Evolutionary conservation across 2,797 vertebrate genomes (phyloP).

Genomic region (Artibeus jamaicensis): DNA sequence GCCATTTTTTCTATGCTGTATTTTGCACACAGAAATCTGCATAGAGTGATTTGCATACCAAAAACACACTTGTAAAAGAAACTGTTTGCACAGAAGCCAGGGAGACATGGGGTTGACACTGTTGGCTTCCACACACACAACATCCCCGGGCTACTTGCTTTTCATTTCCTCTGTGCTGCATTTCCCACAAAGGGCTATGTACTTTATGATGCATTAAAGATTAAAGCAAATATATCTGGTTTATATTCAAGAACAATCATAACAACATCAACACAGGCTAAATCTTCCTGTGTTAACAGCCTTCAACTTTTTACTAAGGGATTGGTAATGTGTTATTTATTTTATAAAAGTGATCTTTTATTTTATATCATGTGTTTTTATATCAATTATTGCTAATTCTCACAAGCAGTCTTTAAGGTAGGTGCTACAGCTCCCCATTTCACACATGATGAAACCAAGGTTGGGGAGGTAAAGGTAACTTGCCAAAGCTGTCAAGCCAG

Average conservation of each 20-base stretch:
- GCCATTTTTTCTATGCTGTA: conserved; percentile 70
- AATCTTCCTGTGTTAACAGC: neutral
- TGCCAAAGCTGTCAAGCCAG: neutral
- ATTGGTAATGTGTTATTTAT: neutral
- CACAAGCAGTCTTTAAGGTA: neutral
- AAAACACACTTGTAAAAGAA: conserved; percentile 68
- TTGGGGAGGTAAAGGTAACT: neutral
- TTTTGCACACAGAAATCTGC: conserved; percentile 73
- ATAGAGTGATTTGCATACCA: conserved; percentile 75
- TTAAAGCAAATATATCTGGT: conserved; percentile 47
- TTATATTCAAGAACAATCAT: neutral
- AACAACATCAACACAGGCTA: neutral
- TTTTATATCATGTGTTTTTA: neutral
- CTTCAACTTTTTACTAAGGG: neutral
- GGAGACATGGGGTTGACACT: conserved; percentile 50
- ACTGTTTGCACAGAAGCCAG: conserved; percentile 63
- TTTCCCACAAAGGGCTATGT: neutral
- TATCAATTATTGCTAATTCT: neutral
- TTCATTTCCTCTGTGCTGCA: conserved; percentile 39
- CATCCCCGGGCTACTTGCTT: conserved; percentile 59
- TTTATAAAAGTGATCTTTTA: conserved; percentile 35
- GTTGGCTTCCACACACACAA: conserved; percentile 49
- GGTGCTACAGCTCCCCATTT: neutral
- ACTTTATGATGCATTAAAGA: conserved; percentile 55
- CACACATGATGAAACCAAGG: neutral